phyloP scores from a whole-genome alignment of 2,888 invertebrate species.

The Parnassius apollo region DNA sequence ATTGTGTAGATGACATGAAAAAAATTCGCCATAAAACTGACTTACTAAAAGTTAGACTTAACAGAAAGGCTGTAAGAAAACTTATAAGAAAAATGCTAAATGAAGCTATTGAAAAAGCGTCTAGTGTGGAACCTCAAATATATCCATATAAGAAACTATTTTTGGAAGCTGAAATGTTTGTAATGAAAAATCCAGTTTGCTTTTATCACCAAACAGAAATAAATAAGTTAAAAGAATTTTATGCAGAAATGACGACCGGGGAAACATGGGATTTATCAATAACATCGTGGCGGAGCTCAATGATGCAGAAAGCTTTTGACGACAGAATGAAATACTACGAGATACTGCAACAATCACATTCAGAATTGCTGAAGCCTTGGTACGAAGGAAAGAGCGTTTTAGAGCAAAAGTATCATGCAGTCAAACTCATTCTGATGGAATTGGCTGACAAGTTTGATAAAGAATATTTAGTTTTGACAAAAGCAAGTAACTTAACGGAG shows the following conservation, averaged over 20 bases:
- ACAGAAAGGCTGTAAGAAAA: slow-evolving; percentile 45
- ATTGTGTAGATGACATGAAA: slow-evolving; percentile 52
- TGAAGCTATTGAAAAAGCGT: slow-evolving; percentile 45
- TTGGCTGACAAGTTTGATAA: slow-evolving; percentile 57
- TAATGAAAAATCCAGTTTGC: slow-evolving; percentile 68
- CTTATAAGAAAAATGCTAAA: slow-evolving; percentile 44
- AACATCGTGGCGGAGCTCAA: slow-evolving; percentile 55
- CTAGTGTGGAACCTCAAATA: slow-evolving; percentile 45
- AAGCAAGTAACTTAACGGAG: slow-evolving; percentile 25
- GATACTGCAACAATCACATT: slow-evolving; percentile 48
- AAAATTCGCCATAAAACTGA: slow-evolving; percentile 41
- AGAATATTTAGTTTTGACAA: slow-evolving; percentile 45
- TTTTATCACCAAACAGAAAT: slow-evolving; percentile 73
- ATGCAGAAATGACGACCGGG: slow-evolving; percentile 49
- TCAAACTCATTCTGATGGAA: slow-evolving; percentile 49
- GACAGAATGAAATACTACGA: slow-evolving; percentile 63
- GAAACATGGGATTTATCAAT: slow-evolving; percentile 63
- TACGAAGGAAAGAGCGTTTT: slow-evolving; percentile 53
- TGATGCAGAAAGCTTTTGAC: slow-evolving; percentile 60
- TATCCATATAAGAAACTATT: slow-evolving; percentile 64
- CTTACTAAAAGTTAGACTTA: slow-evolving; percentile 47
- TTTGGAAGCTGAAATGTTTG: slow-evolving; percentile 64
- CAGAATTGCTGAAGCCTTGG: slow-evolving; percentile 61
- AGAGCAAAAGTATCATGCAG: slow-evolving; percentile 53
- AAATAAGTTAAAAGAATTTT: slow-evolving; percentile 51